These are phyloP conservation scores for Heteractis magnifica DNA, from an alignment of 92 coral and sea anemone species.

Conservation along the genomic window DNA sequence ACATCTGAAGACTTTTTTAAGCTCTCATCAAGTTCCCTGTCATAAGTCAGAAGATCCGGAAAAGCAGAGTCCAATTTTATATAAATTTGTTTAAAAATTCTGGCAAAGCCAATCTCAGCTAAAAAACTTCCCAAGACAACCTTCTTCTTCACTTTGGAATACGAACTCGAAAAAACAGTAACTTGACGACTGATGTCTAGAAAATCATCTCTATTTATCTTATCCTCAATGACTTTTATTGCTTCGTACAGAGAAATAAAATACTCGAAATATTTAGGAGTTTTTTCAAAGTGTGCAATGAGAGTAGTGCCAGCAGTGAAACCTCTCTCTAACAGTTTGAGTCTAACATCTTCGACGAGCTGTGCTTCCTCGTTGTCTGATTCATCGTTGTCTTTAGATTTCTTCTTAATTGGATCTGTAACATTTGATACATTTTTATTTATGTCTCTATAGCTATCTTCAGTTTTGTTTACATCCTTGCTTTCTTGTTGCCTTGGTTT, in stretches of 20 bases:
- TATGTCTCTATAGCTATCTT: background rate
- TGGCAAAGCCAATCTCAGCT: constrained; percentile 40
- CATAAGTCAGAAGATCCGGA: background rate
- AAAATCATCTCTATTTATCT: background rate
- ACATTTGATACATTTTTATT: background rate
- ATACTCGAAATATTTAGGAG: background rate
- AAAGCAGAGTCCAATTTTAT: background rate
- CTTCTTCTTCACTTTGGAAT: background rate
- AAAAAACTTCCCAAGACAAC: constrained; percentile 49
- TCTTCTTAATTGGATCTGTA: background rate
- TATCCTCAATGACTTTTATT: background rate
- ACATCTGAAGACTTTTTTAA: background rate
- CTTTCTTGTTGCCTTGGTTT: background rate
- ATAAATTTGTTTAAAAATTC: constrained; percentile 43
- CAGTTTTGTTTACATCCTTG: background rate
- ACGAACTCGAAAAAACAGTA: background rate
- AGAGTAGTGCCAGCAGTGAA: background rate
- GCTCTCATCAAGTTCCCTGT: background rate
- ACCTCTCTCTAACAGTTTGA: background rate
- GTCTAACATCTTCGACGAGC: background rate
- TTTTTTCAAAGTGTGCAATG: background rate
- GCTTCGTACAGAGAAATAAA: constrained; percentile 1
- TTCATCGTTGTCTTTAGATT: background rate
- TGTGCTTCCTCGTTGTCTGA: background rate
- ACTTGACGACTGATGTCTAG: background rate